These are phyloP conservation scores for Hipparchia sbordonii DNA, from an alignment of 2,888 invertebrate genomes.

Conservation along the genomic window DNA sequence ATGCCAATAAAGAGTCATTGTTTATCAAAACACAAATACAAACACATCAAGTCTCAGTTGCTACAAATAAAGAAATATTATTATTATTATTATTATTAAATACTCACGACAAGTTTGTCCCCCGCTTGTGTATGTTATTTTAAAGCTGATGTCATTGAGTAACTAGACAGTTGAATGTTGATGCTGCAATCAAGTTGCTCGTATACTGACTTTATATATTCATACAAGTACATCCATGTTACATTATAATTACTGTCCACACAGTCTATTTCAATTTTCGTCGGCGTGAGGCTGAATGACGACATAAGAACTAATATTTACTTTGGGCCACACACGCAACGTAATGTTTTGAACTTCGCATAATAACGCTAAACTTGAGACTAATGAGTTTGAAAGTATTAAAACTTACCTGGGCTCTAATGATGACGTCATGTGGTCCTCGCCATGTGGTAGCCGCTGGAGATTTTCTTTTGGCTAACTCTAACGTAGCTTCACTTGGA, in stretches of 20 bases:
- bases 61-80: no score
- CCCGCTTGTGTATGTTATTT: slow-evolving; percentile 13
- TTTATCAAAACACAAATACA: slow-evolving; percentile 9
- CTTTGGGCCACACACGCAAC: slow-evolving; percentile 22
- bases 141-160: slow-evolving; percentile 32
- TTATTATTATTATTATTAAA: no score
- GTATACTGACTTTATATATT: slow-evolving; percentile 23
- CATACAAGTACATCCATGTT: slow-evolving; percentile 1
- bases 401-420: slow-evolving; percentile 76
- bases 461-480: slow-evolving; percentile 84
- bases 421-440: slow-evolving; percentile 81
- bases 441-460: slow-evolving; percentile 81
- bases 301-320: slow-evolving; percentile 32
- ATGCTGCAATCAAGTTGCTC: slow-evolving; percentile 27
- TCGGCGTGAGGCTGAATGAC: slow-evolving; percentile 22
- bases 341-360: not conserved
- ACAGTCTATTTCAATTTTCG: slow-evolving; percentile 25
- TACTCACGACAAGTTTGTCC: slow-evolving; percentile 14
- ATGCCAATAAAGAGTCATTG: slow-evolving; percentile 9
- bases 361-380: not conserved
- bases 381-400: slow-evolving; percentile 6
- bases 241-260: not conserved
- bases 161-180: slow-evolving; percentile 18
- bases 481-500: slow-evolving; percentile 89
- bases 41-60: no score